phyloP scores from a whole-genome alignment of 2,113 vertebrate species.

The Callipepla squamata region DNA sequence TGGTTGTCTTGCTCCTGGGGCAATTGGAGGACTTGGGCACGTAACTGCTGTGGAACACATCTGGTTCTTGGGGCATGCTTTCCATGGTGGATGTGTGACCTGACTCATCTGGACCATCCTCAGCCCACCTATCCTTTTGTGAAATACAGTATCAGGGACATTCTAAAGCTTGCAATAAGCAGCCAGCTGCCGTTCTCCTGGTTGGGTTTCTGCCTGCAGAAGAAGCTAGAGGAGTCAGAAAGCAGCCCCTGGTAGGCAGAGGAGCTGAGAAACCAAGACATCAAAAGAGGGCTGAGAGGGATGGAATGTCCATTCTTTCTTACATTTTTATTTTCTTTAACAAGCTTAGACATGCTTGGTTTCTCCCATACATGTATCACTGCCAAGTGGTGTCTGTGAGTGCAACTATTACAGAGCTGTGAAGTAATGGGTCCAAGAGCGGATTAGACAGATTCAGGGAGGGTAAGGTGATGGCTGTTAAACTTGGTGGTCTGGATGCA shows the following conservation, averaged over 20 bases:
- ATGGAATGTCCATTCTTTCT: background rate
- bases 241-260: background rate
- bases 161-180: background rate
- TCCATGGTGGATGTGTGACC: background rate
- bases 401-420: background rate
- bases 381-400: conserved; percentile 19
- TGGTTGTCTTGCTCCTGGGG: background rate
- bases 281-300: background rate
- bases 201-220: background rate
- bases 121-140: background rate
- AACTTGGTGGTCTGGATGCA: conserved; percentile 54
- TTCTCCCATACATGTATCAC: background rate
- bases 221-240: background rate
- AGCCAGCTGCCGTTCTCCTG: background rate
- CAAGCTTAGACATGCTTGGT: background rate
- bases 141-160: background rate
- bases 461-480: background rate
- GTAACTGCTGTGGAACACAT: background rate
- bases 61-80: background rate
- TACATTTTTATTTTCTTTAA: conserved; percentile 8
- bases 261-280: background rate
- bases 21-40: background rate
- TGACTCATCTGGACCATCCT: background rate
- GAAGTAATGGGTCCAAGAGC: conserved; percentile 12
- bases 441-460: conserved; percentile 47